Base-by-base conservation (phyloP, 2,113 vertebrate species). In the Caranx melampygus region DNA sequence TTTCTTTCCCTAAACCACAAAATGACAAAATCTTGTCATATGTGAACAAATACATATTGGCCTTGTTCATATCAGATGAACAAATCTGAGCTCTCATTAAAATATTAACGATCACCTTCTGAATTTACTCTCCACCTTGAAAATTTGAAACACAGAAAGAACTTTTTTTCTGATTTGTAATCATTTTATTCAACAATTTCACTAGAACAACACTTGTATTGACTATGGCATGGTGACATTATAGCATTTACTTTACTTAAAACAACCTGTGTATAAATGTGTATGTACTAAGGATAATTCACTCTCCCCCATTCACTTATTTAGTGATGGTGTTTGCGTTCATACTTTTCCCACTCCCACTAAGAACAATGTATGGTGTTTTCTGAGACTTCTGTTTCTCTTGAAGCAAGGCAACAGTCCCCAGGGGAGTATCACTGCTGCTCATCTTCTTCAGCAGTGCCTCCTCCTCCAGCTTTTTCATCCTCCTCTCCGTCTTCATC, bases 381-480 rank as follows among this genome's bases (percentile, higher is more conserved):
- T 98, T 98, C 93, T 98, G 97, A 11, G 97, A 97, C 81, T 97
- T 98, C 90, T 98, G 97, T 80, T 98, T 98, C 90, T 98, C 97
- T 87, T 98, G 97, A n/a, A 98, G 96, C 89, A 98, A 63, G 0
- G 97, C 97, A 80, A 98, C 97, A 0, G 97, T 98, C 67, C 97
- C 96, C 8, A 98, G 91, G 0, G 97, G 97, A 0, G 97, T 98
- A 76, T 97, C 97, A 0, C 97, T 98, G 83, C 97, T 98, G 91
- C 97, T 98, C 97, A 98, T 97, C 93, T 97, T 97, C 92, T 97
- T 98, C 92, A 98, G 92, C 79, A 98, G 94, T 5, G 96, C 96
- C 81, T 98, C 97, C 81, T 95, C 97, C 1, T 98, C 97, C 57
- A 97, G 89, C 88, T 98, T 98, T 88, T 98, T 98, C 97, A 97